Conservation (phyloP, 2,113 vertebrate genomes). For the Dermatemys mawii region DNA sequence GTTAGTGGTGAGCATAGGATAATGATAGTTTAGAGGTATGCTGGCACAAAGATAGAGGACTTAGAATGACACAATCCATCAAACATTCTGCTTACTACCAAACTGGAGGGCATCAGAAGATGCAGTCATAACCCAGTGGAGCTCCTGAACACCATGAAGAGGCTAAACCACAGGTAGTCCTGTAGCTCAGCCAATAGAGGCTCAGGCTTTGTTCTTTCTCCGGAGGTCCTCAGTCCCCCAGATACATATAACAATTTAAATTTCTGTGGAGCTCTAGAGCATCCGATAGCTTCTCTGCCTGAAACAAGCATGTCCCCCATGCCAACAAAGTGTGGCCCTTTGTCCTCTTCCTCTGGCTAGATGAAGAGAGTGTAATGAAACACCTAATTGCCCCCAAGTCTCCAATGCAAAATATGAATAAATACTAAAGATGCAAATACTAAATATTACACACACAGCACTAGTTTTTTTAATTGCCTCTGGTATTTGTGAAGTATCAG, state of each 20-base stretch:
- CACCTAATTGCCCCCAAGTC: neutral
- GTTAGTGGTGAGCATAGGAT: too few species aligned
- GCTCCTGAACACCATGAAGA: too few species aligned
- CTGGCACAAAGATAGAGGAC: too few species aligned
- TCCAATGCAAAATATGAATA: neutral
- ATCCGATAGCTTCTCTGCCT: neutral
- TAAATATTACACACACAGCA: too few species aligned
- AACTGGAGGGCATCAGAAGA: too few species aligned
- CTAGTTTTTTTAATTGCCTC: too few species aligned
- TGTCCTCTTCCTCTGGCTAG: neutral
- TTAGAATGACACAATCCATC: too few species aligned
- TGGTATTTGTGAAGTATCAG: neutral
- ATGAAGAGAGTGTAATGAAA: neutral
- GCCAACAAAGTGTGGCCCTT: neutral
- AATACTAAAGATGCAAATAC: neutral
- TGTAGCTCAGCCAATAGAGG: too few species aligned
- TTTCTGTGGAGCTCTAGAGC: neutral
- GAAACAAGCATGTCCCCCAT: neutral
- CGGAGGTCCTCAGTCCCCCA: neutral
- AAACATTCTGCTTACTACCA: too few species aligned
- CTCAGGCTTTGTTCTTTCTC: neutral
- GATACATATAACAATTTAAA: neutral
- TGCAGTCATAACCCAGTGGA: too few species aligned
- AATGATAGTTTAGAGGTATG: too few species aligned
- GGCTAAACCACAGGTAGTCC: neutral